phyloP scores from a whole-genome alignment of 92 coral and sea anemone species.

The Zoanthus sansibaricus region DNA sequence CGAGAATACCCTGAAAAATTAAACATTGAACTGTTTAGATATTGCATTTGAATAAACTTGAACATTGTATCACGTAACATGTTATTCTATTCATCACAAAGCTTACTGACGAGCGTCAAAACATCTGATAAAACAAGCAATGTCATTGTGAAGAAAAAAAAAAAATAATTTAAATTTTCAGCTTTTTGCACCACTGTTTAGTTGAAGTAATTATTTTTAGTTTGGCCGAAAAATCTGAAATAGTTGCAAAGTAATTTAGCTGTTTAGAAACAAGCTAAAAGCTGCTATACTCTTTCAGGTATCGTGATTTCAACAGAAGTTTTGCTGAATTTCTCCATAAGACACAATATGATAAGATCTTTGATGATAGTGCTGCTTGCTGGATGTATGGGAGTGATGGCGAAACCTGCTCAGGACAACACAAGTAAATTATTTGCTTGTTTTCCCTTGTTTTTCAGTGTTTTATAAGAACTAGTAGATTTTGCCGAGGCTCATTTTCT shows the following conservation, averaged over 20 bases:
- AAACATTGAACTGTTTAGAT: background rate
- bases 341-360: background rate
- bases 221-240: too few species aligned
- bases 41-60: background rate
- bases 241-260: too few species aligned
- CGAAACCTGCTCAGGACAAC: slow-evolving; percentile 8
- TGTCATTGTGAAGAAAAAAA: background rate
- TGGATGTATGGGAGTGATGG: background rate
- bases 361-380: background rate
- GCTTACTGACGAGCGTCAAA: background rate
- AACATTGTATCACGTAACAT: background rate
- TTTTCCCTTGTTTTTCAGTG: background rate
- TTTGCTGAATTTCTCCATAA: background rate
- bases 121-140: slow-evolving; percentile 17
- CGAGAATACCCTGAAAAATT: background rate
- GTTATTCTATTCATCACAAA: background rate
- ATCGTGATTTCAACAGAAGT: background rate
- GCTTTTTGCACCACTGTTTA: background rate
- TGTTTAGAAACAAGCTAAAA: background rate
- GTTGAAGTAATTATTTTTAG: too few species aligned
- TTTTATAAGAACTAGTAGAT: too few species aligned
- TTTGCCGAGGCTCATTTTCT: too few species aligned
- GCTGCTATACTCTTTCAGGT: background rate
- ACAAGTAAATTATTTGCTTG: background rate
- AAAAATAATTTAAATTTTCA: background rate